These are phyloP conservation scores for Microctenopoma lineatum DNA, from an alignment of 2,797 vertebrate species.

Conservation along the genomic window DNA sequence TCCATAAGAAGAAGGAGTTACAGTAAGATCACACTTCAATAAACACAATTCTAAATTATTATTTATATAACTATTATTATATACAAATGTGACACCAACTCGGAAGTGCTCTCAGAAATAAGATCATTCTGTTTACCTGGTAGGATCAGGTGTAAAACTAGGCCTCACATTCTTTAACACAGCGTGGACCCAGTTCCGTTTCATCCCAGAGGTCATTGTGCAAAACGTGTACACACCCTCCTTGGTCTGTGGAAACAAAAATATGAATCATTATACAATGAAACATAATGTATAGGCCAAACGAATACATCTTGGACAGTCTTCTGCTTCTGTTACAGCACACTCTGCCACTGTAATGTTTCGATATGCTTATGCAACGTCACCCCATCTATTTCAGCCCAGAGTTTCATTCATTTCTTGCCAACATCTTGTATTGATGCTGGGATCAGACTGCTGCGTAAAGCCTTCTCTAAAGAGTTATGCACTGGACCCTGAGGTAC, in stretches of 20 bases:
- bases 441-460: too few species aligned
- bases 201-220: conserved; percentile 92
- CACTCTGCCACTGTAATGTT: too few species aligned
- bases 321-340: too few species aligned
- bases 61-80: too few species aligned
- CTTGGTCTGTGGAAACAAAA: conserved; percentile 83
- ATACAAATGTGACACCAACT: neutral
- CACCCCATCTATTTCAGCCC: too few species aligned
- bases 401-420: too few species aligned
- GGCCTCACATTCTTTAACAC: conserved; percentile 92
- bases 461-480: too few species aligned
- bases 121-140: conserved; percentile 80
- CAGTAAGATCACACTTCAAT: neutral
- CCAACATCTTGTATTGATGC: too few species aligned
- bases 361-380: too few species aligned
- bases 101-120: neutral
- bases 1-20: neutral
- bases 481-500: too few species aligned
- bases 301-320: too few species aligned
- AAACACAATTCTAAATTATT: neutral
- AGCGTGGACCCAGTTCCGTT: conserved; percentile 93
- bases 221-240: conserved; percentile 91
- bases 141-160: conserved; percentile 81
- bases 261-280: neutral
- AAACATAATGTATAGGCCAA: neutral